Base-by-base conservation (phyloP, 1,140 invertebrate genomes). In the Pristionchus pacificus region DNA sequence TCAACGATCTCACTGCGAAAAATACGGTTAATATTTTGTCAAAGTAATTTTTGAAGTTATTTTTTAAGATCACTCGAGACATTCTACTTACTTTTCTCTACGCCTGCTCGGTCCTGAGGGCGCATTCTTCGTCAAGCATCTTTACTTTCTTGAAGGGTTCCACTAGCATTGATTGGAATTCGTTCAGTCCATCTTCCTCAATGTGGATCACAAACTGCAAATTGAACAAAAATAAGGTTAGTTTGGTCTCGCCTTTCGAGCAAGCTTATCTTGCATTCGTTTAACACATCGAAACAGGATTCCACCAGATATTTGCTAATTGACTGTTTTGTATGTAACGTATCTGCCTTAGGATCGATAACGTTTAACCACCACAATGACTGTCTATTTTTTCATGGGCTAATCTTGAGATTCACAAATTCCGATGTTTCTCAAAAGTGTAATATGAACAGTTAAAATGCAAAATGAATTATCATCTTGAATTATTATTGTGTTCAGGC, bases 21-120 rank as follows among this genome's bases (percentile, higher is more conserved):
- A 69, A 69, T 60, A 24, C 30, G 65, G 65, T 68, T 63, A 25
- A 24, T 31, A 63, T n/a, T 63, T 24, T 29, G 0, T 24, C 25
- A 2, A 31, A 2, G 29, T 2, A 25, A 15, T 3, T 27, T n/a
- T 14, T 19, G 19, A 49, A 27, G 6, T 0, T 57, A 30, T 49
- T 1, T 1, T 71, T 74, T 71, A 57, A 74, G 73, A 68, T 75
- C 32, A 32, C 66, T 14, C n/a, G 70, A 38, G 70, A 75, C 28
- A 27, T 72, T 25, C 61, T 75, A 25, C 25, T 68, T 1, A 67
- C 65, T 15, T 28, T 71, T 3, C 66, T 72, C 31, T 29, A 68
- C 14, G 55, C 65, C 28, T 74, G 74, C 49, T 33, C 33, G 3
- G 58, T 31, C 14, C 19, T 29, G 1, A 70, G 59, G 28, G 10